These are phyloP conservation scores for Girardia tigrina DNA, from an alignment of 2,888 invertebrate genomes.

Conservation along the genomic window DNA sequence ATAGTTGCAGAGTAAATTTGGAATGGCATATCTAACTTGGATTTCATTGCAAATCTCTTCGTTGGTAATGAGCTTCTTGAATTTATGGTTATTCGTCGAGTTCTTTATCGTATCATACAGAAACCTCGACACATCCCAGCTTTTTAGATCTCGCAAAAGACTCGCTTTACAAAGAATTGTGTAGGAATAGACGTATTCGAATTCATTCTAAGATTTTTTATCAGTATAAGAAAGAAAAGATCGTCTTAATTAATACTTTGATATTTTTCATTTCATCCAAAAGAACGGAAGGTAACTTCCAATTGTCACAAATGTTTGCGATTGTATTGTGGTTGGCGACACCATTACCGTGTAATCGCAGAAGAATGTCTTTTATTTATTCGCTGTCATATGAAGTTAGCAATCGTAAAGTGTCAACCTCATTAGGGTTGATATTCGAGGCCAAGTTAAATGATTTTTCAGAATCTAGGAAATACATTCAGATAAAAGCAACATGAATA, in stretches of 20 bases:
- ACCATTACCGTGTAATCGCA: conserved; percentile 55
- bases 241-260: neutral
- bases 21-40: too few species aligned
- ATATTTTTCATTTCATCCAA: neutral
- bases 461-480: neutral
- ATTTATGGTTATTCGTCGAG: conserved; percentile 15
- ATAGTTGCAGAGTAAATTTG: too few species aligned
- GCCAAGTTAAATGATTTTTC: conserved; percentile 2
- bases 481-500: neutral
- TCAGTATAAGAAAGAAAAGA: neutral
- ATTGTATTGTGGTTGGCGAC: conserved; percentile 40
- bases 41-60: conserved; percentile 18
- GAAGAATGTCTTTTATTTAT: conserved; percentile 9
- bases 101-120: conserved; percentile 5
- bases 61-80: conserved; percentile 27
- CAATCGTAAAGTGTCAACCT: conserved; percentile 16
- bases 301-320: conserved; percentile 4
- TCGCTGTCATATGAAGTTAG: conserved; percentile 28
- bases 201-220: neutral
- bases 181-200: conserved; percentile 26
- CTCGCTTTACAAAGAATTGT: conserved; percentile 9
- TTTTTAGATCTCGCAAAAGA: conserved; percentile 11
- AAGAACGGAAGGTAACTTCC: conserved; percentile 13
- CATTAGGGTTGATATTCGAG: neutral
- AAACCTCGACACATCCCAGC: conserved; percentile 25